These are phyloP conservation scores for Phrynocephalus guinanensis DNA, from an alignment of 2,797 vertebrate species.

Conservation along the genomic window DNA sequence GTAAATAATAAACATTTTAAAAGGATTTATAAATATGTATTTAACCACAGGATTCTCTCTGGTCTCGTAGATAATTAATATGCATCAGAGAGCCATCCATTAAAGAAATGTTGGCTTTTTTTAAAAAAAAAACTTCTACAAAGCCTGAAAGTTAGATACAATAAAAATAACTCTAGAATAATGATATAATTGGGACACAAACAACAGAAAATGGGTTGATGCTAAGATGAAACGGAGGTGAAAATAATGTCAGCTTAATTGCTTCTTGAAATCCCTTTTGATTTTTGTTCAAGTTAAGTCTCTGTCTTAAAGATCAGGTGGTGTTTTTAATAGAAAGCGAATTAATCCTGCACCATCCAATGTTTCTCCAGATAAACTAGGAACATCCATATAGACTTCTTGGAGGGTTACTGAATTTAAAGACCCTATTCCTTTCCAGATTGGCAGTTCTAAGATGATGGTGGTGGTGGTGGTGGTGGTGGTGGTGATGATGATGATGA, in stretches of 20 bases:
- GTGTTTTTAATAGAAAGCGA: conserved; percentile 22
- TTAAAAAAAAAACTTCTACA: conserved; percentile 60
- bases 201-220: conserved; percentile 29
- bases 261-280: conserved; percentile 37
- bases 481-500: too few species aligned
- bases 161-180: conserved; percentile 36
- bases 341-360: conserved; percentile 10
- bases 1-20: conserved; percentile 68
- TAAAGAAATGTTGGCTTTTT: conserved; percentile 62
- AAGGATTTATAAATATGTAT: conserved; percentile 76
- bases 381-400: background rate
- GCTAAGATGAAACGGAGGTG: conserved; percentile 25
- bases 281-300: conserved; percentile 36
- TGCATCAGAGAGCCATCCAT: conserved; percentile 59
- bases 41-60: conserved; percentile 64
- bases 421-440: background rate
- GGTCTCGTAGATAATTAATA: conserved; percentile 74
- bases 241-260: conserved; percentile 27
- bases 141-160: conserved; percentile 37
- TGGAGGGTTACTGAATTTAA: background rate
- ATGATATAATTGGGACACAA: conserved; percentile 23
- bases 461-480: too few species aligned
- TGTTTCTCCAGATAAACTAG: conserved; percentile 4
- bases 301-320: conserved; percentile 28
- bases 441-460: too few species aligned